Percentiles rank a stretch among this genome's conserved stretches.
These are phyloP conservation scores for Napeogenes inachia DNA, from an alignment of 2,888 invertebrate species.

Conservation along the genomic window DNA sequence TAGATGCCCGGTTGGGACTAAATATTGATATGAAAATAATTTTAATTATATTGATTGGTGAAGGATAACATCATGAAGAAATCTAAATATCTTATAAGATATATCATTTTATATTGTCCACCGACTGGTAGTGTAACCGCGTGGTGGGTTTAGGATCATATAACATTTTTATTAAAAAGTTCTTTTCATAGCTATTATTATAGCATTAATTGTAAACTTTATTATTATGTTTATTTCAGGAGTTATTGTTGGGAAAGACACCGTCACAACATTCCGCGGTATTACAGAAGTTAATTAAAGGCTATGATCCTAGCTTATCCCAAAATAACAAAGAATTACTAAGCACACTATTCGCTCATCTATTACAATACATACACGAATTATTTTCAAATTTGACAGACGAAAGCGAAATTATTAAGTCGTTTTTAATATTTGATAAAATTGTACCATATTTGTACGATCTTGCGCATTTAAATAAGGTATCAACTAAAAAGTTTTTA, in stretches of 20 bases:
- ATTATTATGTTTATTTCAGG: conserved; percentile 45
- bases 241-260: conserved; percentile 78
- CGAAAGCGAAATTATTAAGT: conserved; percentile 62
- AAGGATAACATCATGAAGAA: too few species aligned
- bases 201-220: too few species aligned
- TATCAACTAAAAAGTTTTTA: conserved; percentile 81
- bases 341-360: conserved; percentile 83
- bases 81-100: too few species aligned
- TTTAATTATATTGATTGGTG: too few species aligned
- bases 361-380: conserved; percentile 88
- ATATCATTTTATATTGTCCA: too few species aligned
- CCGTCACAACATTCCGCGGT: conserved; percentile 82
- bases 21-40: too few species aligned
- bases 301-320: conserved; percentile 88
- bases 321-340: conserved; percentile 88
- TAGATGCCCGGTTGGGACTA: too few species aligned
- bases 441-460: conserved; percentile 80
- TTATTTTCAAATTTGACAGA: conserved; percentile 64
- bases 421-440: conserved; percentile 79
- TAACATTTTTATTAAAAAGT: too few species aligned
- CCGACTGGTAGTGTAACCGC: too few species aligned
- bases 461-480: conserved; percentile 83
- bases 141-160: too few species aligned
- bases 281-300: conserved; percentile 89
- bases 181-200: too few species aligned